Conservation (phyloP, 2,888 invertebrate species). For the Cosmia trapezina region DNA sequence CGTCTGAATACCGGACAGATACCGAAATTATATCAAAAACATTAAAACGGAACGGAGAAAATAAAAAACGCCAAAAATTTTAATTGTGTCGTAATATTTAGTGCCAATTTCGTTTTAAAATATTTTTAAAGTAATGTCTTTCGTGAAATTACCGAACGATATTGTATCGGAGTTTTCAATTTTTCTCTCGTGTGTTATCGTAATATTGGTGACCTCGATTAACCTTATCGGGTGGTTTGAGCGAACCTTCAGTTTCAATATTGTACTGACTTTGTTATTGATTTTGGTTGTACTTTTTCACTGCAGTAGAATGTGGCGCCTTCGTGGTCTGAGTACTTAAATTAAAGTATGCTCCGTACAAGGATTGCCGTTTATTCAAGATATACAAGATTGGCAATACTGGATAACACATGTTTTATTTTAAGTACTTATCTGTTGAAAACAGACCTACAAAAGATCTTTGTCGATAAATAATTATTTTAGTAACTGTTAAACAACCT, state of each 20-base stretch:
- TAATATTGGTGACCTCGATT: constrained; percentile 70
- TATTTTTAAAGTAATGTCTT: constrained; percentile 61
- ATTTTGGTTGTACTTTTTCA: constrained; percentile 56
- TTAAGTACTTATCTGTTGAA: constrained; percentile 10
- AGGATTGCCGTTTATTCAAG: constrained; percentile 38
- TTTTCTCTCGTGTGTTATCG: constrained; percentile 63
- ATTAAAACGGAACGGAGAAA: constrained; percentile 50
- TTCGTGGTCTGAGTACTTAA: constrained; percentile 40
- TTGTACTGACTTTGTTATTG: constrained; percentile 60
- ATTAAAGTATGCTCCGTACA: constrained; percentile 36
- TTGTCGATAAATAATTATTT: constrained; percentile 5
- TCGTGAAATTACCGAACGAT: constrained; percentile 50
- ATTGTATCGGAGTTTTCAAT: constrained; percentile 64
- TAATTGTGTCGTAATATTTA: constrained; percentile 70
- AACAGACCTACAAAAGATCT: constrained; percentile 13
- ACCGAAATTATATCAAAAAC: constrained; percentile 59
- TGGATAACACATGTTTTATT: constrained; percentile 22
- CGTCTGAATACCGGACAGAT: constrained; percentile 51
- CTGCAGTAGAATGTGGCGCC: constrained; percentile 39
- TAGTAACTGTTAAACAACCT: too few relatives aligned
- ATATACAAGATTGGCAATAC: constrained; percentile 16
- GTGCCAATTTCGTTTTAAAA: constrained; percentile 51
- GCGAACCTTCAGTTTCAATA: constrained; percentile 56
- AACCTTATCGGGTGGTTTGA: constrained; percentile 69
- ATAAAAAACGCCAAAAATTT: constrained; percentile 54